These are phyloP conservation scores for Cydia fagiglandana DNA, from an alignment of 1,140 invertebrate species.

Conservation along the genomic window DNA sequence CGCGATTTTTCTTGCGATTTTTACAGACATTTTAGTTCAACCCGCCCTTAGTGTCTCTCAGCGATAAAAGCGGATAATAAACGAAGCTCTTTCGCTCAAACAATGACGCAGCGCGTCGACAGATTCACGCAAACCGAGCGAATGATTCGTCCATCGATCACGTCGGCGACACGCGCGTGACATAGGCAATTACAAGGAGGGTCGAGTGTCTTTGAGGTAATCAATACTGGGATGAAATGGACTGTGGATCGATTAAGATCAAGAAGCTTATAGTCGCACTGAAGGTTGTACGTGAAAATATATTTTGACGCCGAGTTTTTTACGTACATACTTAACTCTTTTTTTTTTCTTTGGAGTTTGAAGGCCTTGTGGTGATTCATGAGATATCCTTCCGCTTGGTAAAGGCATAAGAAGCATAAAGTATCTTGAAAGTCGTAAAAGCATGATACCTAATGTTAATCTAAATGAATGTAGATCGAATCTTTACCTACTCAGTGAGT, in stretches of 20 bases:
- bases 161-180: slow-evolving; percentile 14
- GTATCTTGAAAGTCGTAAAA: no score
- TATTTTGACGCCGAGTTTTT: not conserved
- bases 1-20: not conserved
- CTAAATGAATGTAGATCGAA: no score
- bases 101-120: slow-evolving; percentile 26
- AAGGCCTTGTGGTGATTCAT: no score
- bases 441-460: no score
- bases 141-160: slow-evolving; percentile 25
- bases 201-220: slow-evolving; percentile 24
- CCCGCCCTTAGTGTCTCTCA: not conserved
- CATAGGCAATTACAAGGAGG: slow-evolving; percentile 18
- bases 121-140: slow-evolving; percentile 25
- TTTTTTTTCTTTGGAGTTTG: no score
- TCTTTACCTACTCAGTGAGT: no score
- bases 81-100: not conserved
- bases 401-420: no score
- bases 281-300: not conserved
- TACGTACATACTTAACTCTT: not conserved
- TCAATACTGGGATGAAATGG: slow-evolving; percentile 10
- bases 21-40: not conserved
- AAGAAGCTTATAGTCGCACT: not conserved
- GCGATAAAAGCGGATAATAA: not conserved
- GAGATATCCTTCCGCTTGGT: no score
- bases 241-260: not conserved